Evolutionary conservation across 2,888 invertebrate genomes (phyloP).

Genomic region (Phyllotreta striolata): DNA sequence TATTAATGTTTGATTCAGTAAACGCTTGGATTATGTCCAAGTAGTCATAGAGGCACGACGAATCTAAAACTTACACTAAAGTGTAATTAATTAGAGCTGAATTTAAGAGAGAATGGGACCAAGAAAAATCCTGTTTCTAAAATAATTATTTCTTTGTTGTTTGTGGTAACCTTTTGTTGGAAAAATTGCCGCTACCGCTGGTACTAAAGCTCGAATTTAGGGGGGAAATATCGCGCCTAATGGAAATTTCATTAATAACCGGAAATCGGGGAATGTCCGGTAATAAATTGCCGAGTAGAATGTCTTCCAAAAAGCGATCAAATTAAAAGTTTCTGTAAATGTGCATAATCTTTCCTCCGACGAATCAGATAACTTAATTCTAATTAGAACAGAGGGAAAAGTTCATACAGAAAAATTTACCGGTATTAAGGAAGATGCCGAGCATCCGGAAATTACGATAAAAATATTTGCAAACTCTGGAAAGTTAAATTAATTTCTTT

Average conservation of each 20-base stretch:
- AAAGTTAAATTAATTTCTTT: too few relatives aligned
- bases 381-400: constrained; percentile 15
- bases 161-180: too few relatives aligned
- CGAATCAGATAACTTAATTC: constrained; percentile 16
- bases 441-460: background rate
- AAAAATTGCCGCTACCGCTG: background rate
- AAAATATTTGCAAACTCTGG: background rate
- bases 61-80: too few relatives aligned
- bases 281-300: constrained; percentile 12
- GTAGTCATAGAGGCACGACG: too few relatives aligned
- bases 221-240: background rate
- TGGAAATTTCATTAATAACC: constrained; percentile 21
- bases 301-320: constrained; percentile 22
- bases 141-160: too few relatives aligned
- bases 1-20: too few relatives aligned
- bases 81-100: too few relatives aligned
- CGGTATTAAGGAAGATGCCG: constrained; percentile 3
- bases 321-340: constrained; percentile 22
- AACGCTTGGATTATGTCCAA: too few relatives aligned
- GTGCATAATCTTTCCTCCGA: constrained; percentile 7
- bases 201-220: background rate
- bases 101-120: background rate
- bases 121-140: too few relatives aligned
- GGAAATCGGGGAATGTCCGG: constrained; percentile 15
- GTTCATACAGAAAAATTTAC: constrained; percentile 11